These are phyloP conservation scores for Drosophila rufa DNA, from an alignment of 1,140 invertebrate genomes.

Conservation along the genomic window DNA sequence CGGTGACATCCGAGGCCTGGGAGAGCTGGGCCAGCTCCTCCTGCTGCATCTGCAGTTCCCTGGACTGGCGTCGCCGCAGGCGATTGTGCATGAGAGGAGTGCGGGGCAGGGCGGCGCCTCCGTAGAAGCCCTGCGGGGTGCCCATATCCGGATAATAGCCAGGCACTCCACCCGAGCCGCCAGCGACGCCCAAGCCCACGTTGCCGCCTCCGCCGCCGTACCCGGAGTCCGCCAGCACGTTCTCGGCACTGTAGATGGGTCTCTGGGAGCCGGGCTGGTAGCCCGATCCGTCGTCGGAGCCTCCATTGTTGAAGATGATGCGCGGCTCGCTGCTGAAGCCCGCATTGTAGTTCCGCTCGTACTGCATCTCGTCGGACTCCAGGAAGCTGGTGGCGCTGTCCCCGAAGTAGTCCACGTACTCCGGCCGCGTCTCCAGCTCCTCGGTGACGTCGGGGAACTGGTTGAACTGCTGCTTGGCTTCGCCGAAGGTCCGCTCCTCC, in stretches of 20 bases:
- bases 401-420: conserved; percentile 82
- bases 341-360: conserved; percentile 79
- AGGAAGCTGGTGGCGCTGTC: conserved; percentile 77
- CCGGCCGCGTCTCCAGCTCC: conserved; percentile 66
- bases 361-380: conserved; percentile 82
- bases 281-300: conserved; percentile 59
- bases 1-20: conserved; percentile 4
- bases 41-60: conserved; percentile 73
- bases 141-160: conserved; percentile 57
- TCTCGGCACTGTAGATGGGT: conserved; percentile 79
- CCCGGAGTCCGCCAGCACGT: conserved; percentile 53
- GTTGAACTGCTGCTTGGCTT: conserved; percentile 83
- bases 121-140: conserved; percentile 42
- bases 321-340: conserved; percentile 83
- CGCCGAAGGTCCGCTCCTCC: conserved; percentile 82
- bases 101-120: conserved; percentile 68
- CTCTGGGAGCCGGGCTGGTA: conserved; percentile 57
- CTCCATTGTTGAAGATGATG: conserved; percentile 80
- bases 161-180: conserved; percentile 31
- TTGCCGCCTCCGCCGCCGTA: conserved; percentile 33
- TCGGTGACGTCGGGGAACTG: conserved; percentile 80
- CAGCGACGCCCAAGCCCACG: conserved; percentile 24
- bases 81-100: conserved; percentile 81
- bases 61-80: conserved; percentile 69
- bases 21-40: conserved; percentile 61